Evolutionary conservation across 1,140 invertebrate genomes (phyloP).

Genomic region (Leptinotarsa lineolata): DNA sequence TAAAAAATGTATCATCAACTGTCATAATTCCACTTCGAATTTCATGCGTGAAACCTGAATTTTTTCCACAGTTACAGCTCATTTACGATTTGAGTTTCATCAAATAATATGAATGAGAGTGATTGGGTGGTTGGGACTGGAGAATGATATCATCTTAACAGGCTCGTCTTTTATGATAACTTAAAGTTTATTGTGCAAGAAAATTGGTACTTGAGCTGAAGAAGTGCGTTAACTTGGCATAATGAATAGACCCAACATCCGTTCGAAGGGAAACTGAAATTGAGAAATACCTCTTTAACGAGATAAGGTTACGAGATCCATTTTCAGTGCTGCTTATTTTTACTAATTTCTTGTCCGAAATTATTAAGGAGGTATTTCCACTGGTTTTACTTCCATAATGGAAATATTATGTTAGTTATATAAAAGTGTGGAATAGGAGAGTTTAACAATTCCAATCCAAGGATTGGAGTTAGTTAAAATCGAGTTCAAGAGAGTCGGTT

Average conservation of each 20-base stretch:
- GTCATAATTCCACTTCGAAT: too few relatives aligned
- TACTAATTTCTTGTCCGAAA: too few relatives aligned
- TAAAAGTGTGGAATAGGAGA: too few relatives aligned
- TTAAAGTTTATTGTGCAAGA: conserved; percentile 1
- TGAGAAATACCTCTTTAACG: background rate
- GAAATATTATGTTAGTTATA: too few relatives aligned
- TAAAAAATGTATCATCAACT: too few relatives aligned
- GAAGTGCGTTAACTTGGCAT: conserved; percentile 1
- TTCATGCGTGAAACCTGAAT: too few relatives aligned
- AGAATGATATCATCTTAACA: background rate
- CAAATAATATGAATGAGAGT: background rate
- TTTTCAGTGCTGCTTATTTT: too few relatives aligned
- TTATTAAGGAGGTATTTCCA: too few relatives aligned
- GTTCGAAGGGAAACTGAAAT: background rate
- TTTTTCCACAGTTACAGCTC: background rate
- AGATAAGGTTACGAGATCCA: background rate
- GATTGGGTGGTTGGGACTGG: background rate
- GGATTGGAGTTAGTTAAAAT: too few relatives aligned
- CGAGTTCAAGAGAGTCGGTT: too few relatives aligned
- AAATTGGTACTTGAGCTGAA: background rate
- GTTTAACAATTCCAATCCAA: too few relatives aligned
- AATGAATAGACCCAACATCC: background rate
- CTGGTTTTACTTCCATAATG: too few relatives aligned
- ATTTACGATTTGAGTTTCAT: background rate
- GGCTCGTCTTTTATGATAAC: background rate